Conservation (phyloP, 2,797 vertebrate genomes). For the Champsocephalus esox region DNA sequence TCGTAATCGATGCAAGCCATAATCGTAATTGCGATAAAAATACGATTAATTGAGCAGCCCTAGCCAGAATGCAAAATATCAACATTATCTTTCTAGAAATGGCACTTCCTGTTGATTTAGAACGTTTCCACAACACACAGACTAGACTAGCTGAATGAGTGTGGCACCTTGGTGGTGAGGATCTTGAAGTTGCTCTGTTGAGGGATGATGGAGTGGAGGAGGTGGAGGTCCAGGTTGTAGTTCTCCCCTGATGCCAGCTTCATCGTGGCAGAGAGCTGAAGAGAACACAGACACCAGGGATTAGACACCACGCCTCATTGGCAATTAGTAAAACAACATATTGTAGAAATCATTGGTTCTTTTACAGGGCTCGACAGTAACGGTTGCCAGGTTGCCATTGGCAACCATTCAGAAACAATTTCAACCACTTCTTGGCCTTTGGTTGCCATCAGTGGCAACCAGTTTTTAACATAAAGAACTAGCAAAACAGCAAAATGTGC, state of each 20-base stretch:
- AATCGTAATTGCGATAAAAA: too few species aligned
- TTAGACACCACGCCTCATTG: background rate
- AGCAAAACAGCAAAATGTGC: too few species aligned
- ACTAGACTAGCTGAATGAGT: background rate
- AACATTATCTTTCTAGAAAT: constrained; percentile 1
- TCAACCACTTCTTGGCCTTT: too few species aligned
- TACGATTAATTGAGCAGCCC: too few species aligned
- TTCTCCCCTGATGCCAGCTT: constrained; percentile 89
- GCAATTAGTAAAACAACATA: too few species aligned
- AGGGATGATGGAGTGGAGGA: constrained; percentile 90
- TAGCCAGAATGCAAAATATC: constrained; percentile 5
- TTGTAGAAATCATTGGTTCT: too few species aligned
- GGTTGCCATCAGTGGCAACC: too few species aligned
- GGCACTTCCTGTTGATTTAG: background rate
- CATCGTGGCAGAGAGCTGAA: constrained; percentile 88
- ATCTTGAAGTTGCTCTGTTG: constrained; percentile 94
- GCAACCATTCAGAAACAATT: too few species aligned
- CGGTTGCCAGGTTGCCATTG: too few species aligned
- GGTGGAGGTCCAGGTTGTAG: constrained; percentile 87
- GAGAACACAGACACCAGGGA: constrained; percentile 23
- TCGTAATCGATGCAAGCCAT: too few species aligned
- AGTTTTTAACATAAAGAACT: too few species aligned
- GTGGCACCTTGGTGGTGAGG: constrained; percentile 92
- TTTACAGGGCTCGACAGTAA: too few species aligned
- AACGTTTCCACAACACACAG: background rate